Base-by-base conservation (phyloP, 2,797 vertebrate genomes). In the Heliangelus exortis region DNA sequence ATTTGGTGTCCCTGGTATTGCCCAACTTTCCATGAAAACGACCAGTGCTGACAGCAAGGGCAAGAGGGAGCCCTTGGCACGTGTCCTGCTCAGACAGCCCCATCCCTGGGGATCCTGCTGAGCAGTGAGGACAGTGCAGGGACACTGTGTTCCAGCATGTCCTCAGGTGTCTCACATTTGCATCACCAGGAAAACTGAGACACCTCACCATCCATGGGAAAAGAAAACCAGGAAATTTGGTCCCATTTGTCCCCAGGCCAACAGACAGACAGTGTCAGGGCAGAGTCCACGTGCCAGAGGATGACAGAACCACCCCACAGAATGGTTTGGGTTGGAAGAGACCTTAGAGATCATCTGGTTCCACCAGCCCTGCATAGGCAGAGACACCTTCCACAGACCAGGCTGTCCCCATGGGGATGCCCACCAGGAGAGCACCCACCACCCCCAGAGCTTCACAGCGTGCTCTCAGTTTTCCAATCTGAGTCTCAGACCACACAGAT, bases 251-350 rank as follows among this genome's bases (percentile, higher is more conserved):
- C 39, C 59, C 57, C 58, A 83, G 53, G 47, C 57, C 82, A 88
- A 59, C 7, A 54, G 58, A 85, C 0, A 2, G 57, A 82, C 0
- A 6, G 9, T 33, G 41, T 50, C 43, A 78, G 71, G 33, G 47
- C 34, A 75, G 50, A 68, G 54, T 23, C 0, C 0, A 1, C 33
- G 25, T 50, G 72, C 55, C 76, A 53, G 1, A 1, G 28, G 67
- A 80, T 11, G 34, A 63, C 25, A 39, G 39, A 39, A 39, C 12
- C 39, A 39, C 39, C 39, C 39, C 39, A 39, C 39, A 39, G 39
- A 39, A 39, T 12, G 39, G 39, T 39, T 39, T 39, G 39, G 39
- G 39, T 39, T 39, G 39, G 39, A 11, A 39, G 39, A 39, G 39
- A 39, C 39, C 39, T 39, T 11, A 39, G 39, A 39, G 36, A 39